Base-by-base conservation (phyloP, 2,797 vertebrate species). In the Crocidura indochinensis region DNA sequence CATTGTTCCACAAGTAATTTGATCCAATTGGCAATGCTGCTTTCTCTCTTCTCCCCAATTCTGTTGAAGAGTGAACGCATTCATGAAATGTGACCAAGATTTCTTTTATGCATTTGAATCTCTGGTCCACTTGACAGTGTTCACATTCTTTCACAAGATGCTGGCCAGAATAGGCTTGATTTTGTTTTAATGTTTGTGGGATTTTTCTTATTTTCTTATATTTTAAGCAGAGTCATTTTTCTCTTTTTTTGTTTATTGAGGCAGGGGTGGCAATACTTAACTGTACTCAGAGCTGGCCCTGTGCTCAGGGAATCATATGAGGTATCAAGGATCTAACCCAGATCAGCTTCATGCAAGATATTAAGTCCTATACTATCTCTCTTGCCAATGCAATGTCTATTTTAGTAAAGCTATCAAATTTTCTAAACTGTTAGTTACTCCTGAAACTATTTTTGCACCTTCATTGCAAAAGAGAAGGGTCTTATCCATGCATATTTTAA, bases 1-100 rank as follows among this genome's bases (percentile, higher is more conserved):
- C 93, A 96, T 97, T 97, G 94, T 97, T 97, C 96, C 93, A 77
- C 92, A 87, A 89, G 95, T 97, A 93, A 97, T 97, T 97, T 97
- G 97, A 97, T 96, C 96, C 97, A 95, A 90, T 96, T 96, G 96
- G 93, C 94, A 94, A 68, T 65, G 11, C 85, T 96, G 95, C 31
- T 88, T 79, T 94, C 90, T 81, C 90, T 81, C 72, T 65, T 91
- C 76, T 84, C n/a, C 6, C 67, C 73, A 51, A 0, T 62, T 82
- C 60, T 79, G 62, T 75, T 65, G 84, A 86, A n/a, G 38, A 91
- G 73, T 29, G 79, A 87, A 92, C 15, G 31, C 15, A 86, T 88
- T 97, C 74, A 64, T 95, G 96, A 95, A 95, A 92, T 94, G 92
- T 14, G 85, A 79, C 83, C 90, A 91, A 88, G 87, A 92, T 95